Evolutionary conservation across 2,888 invertebrate genomes (phyloP).

Genomic region (Prenolepis imparis): DNA sequence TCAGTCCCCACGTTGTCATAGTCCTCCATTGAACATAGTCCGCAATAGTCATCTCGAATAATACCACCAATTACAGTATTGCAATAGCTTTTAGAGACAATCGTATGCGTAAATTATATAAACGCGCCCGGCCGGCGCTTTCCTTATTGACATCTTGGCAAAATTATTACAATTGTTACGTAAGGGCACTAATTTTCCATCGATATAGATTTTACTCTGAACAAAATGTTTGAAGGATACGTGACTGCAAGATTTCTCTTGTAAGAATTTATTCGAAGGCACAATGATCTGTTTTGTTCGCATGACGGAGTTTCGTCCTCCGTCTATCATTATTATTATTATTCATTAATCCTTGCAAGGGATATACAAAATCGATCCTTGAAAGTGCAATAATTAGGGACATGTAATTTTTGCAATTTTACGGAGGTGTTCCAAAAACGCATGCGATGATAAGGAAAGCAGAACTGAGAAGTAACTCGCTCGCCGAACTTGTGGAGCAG

Average conservation of each 20-base stretch:
- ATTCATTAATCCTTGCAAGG: background rate
- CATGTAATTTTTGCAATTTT: background rate
- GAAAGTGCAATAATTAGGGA: background rate
- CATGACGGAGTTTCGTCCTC: no score
- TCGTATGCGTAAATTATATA: conserved; percentile 74
- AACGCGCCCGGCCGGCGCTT: conserved; percentile 63
- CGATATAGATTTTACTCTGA: background rate
- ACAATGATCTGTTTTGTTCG: no score
- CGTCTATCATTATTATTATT: no score
- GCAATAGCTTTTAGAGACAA: conserved; percentile 84
- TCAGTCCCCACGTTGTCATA: conserved; percentile 67
- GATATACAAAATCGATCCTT: conserved; percentile 25
- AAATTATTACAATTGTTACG: conserved; percentile 44
- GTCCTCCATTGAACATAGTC: conserved; percentile 82
- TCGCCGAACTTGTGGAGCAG: conserved; percentile 94
- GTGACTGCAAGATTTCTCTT: background rate
- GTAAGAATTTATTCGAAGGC: background rate
- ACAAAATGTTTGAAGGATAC: conserved; percentile 4
- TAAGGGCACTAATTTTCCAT: conserved; percentile 30
- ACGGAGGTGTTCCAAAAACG: no score
- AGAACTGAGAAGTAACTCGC: conserved; percentile 94
- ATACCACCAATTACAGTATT: conserved; percentile 85
- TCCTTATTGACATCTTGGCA: conserved; percentile 33
- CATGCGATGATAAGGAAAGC: conserved; percentile 96
- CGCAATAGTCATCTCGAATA: conserved; percentile 85